These are phyloP conservation scores for Tubulanus polymorphus DNA, from an alignment of 2,888 invertebrate species.

Conservation along the genomic window DNA sequence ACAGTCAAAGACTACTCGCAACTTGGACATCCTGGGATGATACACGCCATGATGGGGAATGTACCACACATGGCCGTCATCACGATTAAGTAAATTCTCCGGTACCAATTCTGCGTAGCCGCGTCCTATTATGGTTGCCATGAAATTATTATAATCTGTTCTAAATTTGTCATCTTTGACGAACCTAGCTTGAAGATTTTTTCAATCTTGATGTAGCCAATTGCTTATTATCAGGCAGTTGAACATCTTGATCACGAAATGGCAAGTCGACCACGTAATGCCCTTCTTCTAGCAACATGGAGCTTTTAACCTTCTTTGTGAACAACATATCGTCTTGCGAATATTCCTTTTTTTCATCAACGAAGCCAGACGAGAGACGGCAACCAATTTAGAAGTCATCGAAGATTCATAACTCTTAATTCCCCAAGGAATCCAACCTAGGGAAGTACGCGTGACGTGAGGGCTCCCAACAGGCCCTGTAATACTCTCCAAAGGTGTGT, in stretches of 20 bases:
- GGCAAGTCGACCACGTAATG: conserved; percentile 10
- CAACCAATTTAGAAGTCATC: too few species aligned
- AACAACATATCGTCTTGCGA: conserved; percentile 9
- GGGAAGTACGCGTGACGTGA: conserved; percentile 9
- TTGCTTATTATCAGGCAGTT: conserved; percentile 4
- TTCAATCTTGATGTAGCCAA: conserved; percentile 9
- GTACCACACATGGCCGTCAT: conserved; percentile 6
- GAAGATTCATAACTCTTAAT: too few species aligned
- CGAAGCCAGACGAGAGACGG: too few species aligned
- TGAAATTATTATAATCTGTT: conserved; percentile 12
- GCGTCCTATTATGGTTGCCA: conserved; percentile 15
- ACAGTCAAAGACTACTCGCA: conserved; percentile 13
- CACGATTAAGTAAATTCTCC: background rate
- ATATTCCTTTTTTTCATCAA: conserved; percentile 2
- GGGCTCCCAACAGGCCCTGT: conserved; percentile 13
- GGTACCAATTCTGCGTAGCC: conserved; percentile 13
- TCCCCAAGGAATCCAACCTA: conserved; percentile 16
- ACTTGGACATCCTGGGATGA: background rate
- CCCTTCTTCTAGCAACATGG: conserved; percentile 6
- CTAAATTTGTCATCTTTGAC: conserved; percentile 6
- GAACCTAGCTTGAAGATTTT: conserved; percentile 7
- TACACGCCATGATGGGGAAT: conserved; percentile 6
- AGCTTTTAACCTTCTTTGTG: conserved; percentile 4
- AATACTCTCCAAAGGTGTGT: conserved; percentile 8
- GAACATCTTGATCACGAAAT: conserved; percentile 4